Evolutionary conservation across 2,888 invertebrate species (phyloP).

Genomic region (Axea sp.): DNA sequence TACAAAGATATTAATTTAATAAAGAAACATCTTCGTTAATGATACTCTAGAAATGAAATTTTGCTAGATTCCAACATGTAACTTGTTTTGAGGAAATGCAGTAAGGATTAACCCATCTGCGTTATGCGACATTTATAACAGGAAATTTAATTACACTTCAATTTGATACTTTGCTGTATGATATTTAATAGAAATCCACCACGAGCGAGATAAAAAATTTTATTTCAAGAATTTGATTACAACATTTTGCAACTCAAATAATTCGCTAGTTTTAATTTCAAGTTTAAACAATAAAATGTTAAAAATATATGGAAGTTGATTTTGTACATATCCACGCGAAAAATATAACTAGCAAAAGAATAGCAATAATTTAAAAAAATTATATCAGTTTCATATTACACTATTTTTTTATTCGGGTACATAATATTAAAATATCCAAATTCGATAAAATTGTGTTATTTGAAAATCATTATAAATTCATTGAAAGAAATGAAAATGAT

Average conservation of each 20-base stretch:
- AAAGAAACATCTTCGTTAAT: conserved; percentile 2
- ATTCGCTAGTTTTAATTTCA: neutral
- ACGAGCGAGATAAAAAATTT: neutral
- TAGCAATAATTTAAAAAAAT: no score
- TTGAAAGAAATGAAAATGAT: no score
- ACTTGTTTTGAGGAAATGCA: conserved; percentile 22
- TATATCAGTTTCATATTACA: no score
- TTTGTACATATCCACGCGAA: no score
- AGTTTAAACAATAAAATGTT: neutral
- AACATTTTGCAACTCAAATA: neutral
- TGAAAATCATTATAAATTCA: no score
- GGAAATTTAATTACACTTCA: conserved; percentile 34
- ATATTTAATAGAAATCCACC: neutral
- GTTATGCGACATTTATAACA: conserved; percentile 19
- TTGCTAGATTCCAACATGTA: conserved; percentile 5
- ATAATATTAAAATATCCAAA: no score
- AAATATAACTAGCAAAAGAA: no score
- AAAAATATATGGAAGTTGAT: no score
- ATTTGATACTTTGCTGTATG: conserved; percentile 7
- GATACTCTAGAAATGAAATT: conserved; percentile 4
- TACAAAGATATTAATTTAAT: conserved; percentile 2
- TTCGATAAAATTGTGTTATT: no score
- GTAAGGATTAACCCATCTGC: conserved; percentile 13
- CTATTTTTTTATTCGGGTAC: no score
- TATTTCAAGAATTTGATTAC: neutral